Conservation (phyloP, 2,797 vertebrate genomes). For the Mormyrops attenuatus region DNA sequence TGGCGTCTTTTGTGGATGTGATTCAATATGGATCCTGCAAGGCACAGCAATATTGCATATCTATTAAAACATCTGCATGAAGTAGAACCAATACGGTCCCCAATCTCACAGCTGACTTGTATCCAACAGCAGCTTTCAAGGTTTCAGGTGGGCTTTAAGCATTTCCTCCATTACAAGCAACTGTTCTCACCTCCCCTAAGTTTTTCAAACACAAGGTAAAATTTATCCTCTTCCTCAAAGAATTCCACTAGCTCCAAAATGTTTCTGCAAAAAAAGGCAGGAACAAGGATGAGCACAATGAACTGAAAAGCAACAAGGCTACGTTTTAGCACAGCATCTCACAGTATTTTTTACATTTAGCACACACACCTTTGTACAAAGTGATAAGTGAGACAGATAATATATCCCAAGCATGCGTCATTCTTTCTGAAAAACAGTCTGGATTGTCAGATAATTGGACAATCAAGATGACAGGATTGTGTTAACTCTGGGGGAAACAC, state of each 20-base stretch:
- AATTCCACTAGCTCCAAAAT: conserved; percentile 96
- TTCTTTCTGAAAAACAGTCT: neutral
- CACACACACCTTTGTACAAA: neutral
- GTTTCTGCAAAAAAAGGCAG: conserved; percentile 61
- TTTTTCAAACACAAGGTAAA: conserved; percentile 97
- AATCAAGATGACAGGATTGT: neutral
- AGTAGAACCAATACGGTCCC: neutral
- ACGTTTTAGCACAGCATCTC: neutral
- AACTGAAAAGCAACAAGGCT: neutral
- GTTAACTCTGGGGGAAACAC: neutral
- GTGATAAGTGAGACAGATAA: neutral
- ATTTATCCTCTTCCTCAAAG: conserved; percentile 96
- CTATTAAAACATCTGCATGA: neutral
- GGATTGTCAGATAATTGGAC: neutral
- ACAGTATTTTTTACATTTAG: neutral
- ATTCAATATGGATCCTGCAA: conserved; percentile 85
- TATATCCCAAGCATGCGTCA: neutral
- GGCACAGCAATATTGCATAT: neutral
- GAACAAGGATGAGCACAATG: neutral
- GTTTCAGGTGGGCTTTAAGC: neutral
- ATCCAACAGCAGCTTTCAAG: neutral
- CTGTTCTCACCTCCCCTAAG: conserved; percentile 76
- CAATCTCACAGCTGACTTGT: neutral
- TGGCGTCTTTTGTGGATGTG: conserved; percentile 89
- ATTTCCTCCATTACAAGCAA: neutral